Evolutionary conservation across 2,797 vertebrate genomes (phyloP).

Genomic region (Poliocrania exsul): DNA sequence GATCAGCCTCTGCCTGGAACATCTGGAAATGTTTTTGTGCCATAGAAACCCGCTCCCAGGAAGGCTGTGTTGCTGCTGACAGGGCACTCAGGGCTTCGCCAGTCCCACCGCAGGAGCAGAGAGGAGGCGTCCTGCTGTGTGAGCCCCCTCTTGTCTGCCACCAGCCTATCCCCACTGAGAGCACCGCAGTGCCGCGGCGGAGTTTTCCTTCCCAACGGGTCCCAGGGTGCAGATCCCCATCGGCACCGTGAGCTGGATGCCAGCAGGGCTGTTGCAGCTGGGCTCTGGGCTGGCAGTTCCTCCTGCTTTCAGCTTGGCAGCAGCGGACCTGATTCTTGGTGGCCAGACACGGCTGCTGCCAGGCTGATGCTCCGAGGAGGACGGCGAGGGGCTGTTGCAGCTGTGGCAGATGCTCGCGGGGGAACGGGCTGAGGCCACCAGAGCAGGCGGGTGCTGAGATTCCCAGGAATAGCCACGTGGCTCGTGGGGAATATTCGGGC

Average conservation of each 20-base stretch:
- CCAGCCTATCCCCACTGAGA: background rate
- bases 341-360: background rate
- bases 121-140: background rate
- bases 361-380: background rate
- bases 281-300: background rate
- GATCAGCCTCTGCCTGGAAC: background rate
- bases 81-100: background rate
- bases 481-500: background rate
- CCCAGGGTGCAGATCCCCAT: rapidly evolving
- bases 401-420: background rate
- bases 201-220: rapidly evolving
- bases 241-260: rapidly evolving
- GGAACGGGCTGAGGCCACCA: background rate
- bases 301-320: background rate
- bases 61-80: background rate
- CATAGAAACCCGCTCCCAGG: background rate
- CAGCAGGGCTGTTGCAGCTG: background rate
- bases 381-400: background rate
- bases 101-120: background rate
- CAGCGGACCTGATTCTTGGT: background rate
- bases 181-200: background rate
- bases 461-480: background rate
- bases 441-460: background rate
- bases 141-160: background rate
- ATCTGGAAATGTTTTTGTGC: background rate